A percentile compares a stretch with the other conserved stretches of the same genome.
phyloP scores from a whole-genome alignment of 2,888 invertebrate species.

The Laspeyria flexula region DNA sequence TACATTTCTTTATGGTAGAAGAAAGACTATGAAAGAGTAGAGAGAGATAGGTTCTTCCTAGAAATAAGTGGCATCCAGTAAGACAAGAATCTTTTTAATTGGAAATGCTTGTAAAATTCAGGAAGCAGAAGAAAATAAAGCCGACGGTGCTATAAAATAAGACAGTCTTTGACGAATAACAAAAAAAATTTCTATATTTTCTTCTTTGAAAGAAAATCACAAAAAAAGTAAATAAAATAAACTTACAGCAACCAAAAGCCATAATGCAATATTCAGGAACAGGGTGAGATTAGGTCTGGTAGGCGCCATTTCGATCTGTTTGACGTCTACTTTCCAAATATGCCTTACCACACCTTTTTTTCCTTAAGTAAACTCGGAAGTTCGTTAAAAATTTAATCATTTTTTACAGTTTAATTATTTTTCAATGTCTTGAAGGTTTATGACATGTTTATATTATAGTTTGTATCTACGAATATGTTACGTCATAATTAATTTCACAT shows the following conservation, averaged over 20 bases:
- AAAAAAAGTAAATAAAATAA: background rate
- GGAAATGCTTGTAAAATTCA: too few species aligned
- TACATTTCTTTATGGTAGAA: too few species aligned
- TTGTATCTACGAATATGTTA: background rate
- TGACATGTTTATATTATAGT: background rate
- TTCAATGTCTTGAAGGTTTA: background rate
- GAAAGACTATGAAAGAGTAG: too few species aligned
- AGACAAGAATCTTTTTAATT: too few species aligned
- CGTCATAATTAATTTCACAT: background rate
- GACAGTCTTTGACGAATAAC: too few species aligned
- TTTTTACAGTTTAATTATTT: constrained; percentile 1
- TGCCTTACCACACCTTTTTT: background rate
- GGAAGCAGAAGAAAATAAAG: too few species aligned
- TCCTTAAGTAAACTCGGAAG: constrained; percentile 24
- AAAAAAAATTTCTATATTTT: too few species aligned
- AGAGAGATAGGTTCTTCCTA: too few species aligned
- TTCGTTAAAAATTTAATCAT: constrained; percentile 21
- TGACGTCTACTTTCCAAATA: constrained; percentile 26
- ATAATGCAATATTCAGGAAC: constrained; percentile 15
- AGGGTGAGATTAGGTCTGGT: constrained; percentile 16
- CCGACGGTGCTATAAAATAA: too few species aligned
- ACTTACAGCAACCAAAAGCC: constrained; percentile 28
- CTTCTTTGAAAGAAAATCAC: too few species aligned
- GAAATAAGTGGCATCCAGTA: too few species aligned
- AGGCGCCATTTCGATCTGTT: constrained; percentile 22